Evolutionary conservation across 2,797 vertebrate species (phyloP), one percentile per base, ranked within the genome.

Genomic region (Heterohyrax brucei): DNA sequence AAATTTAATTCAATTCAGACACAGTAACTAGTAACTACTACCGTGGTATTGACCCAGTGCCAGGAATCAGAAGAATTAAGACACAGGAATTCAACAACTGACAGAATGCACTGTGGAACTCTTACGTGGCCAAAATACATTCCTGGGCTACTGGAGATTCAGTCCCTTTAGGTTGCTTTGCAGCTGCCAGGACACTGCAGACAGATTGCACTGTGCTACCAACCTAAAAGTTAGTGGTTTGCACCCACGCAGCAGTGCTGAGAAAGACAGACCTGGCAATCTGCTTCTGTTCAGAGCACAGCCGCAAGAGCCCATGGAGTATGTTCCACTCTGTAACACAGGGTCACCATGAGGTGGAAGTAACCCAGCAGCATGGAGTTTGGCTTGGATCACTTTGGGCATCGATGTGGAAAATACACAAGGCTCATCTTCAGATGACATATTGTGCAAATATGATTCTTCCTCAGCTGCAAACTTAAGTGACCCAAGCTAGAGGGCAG

Each of bases 41-140:
- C 14, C 24, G 24, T 48, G 6, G 56, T 26, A 22, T 24, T 73
- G 73, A 96, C 33, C 81, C 82, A 73, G 83, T 48, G 56, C 46
- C 87, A 72, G 16, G 46, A 75, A 81, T 94, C 66, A 84, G n/a
- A 66, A 77, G 73, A 79, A 66, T 72, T 73, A 33, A 68, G 86
- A 87, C 22, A 28, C 18, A 66, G 30, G 64, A 56, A 66, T 46
- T 59, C 24, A 62, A 66, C n/a, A 59, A 53, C 14, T 9, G n/a
- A 22, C 12, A 0, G 3, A 30, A 66, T 1, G 5, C 22, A n/a
- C 10, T 39, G 3, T 68, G 50, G 9, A 62, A 84, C 4, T 48
- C 28, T 70, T 4, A 68, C 0, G 0, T 19, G 30, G 6, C 26
- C 30, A 59, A 21, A 28, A 24, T 28, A 81, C 84, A 73, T 53